Evolutionary conservation across 2,888 invertebrate genomes (phyloP).

Genomic region (Pammene aurita): DNA sequence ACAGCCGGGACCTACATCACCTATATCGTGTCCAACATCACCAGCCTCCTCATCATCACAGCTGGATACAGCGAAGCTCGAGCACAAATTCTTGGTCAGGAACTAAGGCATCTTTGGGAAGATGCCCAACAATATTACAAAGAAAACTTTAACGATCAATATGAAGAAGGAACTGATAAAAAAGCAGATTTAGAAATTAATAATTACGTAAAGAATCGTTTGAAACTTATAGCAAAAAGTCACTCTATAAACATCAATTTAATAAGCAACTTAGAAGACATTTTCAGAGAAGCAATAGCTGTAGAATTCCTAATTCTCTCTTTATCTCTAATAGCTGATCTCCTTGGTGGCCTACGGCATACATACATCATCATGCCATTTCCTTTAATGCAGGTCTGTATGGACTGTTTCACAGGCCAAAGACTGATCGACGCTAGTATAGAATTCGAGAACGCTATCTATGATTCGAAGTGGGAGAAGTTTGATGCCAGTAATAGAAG

Average conservation of each 20-base stretch:
- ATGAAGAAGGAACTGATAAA: not conserved
- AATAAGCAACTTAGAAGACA: not conserved
- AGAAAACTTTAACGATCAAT: not conserved
- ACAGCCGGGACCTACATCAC: constrained; percentile 19
- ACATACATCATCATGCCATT: constrained; percentile 1
- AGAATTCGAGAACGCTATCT: not conserved
- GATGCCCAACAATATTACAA: constrained; percentile 22
- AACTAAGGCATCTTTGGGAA: constrained; percentile 17
- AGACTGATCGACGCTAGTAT: not conserved
- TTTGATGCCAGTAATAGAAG: not conserved
- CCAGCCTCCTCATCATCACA: constrained; percentile 19
- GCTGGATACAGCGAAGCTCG: constrained; percentile 27
- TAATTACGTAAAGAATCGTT: not conserved
- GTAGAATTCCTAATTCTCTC: not conserved
- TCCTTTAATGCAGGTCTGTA: constrained; percentile 9
- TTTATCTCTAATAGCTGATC: constrained; percentile 2
- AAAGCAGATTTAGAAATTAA: not conserved
- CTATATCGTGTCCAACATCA: constrained; percentile 16
- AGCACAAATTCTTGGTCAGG: constrained; percentile 2
- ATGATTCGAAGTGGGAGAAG: constrained; percentile 2
- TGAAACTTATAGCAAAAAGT: not conserved
- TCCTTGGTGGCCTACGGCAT: not conserved
- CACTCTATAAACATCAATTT: constrained; percentile 1
- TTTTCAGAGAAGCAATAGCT: constrained; percentile 11
- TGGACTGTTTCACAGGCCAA: constrained; percentile 4